Percentiles rank a stretch among this genome's conserved stretches.
Conservation (phyloP, 2,888 invertebrate genomes). For the Stramonita haemastoma region DNA sequence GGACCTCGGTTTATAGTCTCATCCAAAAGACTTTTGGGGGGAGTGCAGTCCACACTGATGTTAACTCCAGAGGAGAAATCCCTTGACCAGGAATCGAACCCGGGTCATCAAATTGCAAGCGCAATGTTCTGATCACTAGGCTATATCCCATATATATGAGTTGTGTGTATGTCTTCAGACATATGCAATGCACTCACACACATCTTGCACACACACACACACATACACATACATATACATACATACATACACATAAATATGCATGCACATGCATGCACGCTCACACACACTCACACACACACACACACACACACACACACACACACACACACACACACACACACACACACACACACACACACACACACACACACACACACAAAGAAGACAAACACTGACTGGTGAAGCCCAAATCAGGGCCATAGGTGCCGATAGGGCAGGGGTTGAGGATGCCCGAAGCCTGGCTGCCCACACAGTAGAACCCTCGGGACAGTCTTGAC, state of each 20-base stretch:
- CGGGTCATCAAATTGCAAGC: no score
- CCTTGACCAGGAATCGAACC: no score
- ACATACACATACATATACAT: not conserved
- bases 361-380: not conserved
- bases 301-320: not conserved
- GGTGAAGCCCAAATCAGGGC: constrained; percentile 60
- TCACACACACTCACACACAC: not conserved
- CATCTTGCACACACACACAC: not conserved
- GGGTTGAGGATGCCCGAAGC: constrained; percentile 68
- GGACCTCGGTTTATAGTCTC: no score
- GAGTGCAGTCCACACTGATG: no score
- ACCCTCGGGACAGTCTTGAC: constrained; percentile 65
- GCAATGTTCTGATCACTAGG: no score
- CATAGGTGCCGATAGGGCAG: constrained; percentile 74
- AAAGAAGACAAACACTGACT: constrained; percentile 57
- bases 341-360: constrained; percentile 1
- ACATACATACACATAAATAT: no score
- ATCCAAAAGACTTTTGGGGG: no score
- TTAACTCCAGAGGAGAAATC: no score
- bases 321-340: not conserved
- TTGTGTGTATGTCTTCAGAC: not conserved
- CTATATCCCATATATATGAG: no score
- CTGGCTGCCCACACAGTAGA: constrained; percentile 66
- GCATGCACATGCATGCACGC: no score
- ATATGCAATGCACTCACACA: not conserved